A percentile compares a stretch with the other conserved stretches of the same genome.
Evolutionary conservation across 2,113 vertebrate species (phyloP).

Genomic region (Tachycineta bicolor): DNA sequence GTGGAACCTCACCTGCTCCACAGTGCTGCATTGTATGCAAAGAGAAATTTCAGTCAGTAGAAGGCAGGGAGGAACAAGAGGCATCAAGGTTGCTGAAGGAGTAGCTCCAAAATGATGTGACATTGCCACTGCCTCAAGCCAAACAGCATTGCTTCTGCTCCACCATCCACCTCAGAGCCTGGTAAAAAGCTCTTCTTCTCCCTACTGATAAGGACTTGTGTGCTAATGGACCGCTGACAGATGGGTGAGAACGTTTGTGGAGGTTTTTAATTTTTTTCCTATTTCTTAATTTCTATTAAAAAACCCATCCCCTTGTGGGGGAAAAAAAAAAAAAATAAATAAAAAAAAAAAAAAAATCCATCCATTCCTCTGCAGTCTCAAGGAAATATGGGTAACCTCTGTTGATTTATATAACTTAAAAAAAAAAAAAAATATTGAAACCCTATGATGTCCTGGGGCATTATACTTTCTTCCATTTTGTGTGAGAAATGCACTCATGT

Average conservation of each 20-base stretch:
- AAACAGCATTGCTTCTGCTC: background rate
- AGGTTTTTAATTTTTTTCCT: background rate
- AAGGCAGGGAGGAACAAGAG: background rate
- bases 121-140: background rate
- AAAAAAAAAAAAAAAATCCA: background rate
- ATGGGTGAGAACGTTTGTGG: background rate
- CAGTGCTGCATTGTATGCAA: background rate
- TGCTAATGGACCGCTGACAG: background rate
- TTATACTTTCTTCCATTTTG: background rate
- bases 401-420: background rate
- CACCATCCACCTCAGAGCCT: background rate
- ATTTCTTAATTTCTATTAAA: background rate
- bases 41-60: background rate
- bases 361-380: background rate
- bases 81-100: background rate
- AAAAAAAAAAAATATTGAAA: background rate
- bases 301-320: background rate
- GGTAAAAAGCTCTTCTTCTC: background rate
- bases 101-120: background rate
- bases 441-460: background rate
- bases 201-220: background rate
- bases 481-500: background rate
- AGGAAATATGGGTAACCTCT: background rate
- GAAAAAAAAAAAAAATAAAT: too few species aligned
- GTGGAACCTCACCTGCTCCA: background rate